phyloP scores from a whole-genome alignment of 2,113 vertebrate species.

The Cyrtonyx montezumae region DNA sequence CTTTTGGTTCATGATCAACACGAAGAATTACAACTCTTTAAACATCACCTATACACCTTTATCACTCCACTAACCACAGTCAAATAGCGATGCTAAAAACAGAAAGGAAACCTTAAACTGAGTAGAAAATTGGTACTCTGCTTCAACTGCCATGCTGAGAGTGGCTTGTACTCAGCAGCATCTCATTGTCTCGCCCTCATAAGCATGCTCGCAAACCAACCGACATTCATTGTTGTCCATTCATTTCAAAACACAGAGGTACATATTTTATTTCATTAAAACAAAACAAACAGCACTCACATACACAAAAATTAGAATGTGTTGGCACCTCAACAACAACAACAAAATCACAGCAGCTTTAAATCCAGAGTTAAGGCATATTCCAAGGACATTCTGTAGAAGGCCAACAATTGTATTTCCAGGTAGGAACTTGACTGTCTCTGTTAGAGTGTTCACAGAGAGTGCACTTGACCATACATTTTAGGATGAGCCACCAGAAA shows the following conservation, averaged over 20 bases:
- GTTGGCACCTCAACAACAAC: neutral
- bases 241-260: neutral
- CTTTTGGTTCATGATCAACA: neutral
- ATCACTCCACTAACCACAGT: neutral
- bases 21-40: neutral
- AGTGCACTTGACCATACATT: neutral
- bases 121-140: neutral
- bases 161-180: neutral
- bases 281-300: accelerated
- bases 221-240: neutral
- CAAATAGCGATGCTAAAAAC: neutral
- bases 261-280: neutral
- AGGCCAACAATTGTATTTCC: accelerated
- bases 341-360: neutral
- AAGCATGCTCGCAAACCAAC: neutral
- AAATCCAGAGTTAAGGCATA: neutral
- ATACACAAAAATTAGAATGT: neutral
- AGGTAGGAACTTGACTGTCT: neutral
- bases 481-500: neutral
- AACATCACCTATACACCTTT: accelerated
- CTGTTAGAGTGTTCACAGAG: neutral
- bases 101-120: neutral
- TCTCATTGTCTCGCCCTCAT: accelerated
- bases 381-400: neutral
- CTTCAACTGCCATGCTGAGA: neutral